These are phyloP conservation scores for Unio pictorum DNA, from an alignment of 2,888 invertebrate species.

Conservation along the genomic window DNA sequence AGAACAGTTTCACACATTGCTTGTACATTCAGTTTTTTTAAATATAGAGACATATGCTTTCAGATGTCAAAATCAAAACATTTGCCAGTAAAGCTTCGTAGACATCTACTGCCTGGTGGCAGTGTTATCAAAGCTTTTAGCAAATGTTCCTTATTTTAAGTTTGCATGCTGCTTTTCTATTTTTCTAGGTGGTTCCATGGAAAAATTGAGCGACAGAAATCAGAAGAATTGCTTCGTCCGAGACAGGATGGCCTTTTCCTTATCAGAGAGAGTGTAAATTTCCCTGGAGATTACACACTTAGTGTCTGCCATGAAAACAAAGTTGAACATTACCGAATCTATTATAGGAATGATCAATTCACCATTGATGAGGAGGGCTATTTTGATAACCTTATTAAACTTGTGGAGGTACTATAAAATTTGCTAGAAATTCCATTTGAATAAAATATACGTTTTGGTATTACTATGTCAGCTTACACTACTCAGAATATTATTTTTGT, in stretches of 20 bases:
- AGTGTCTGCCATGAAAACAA: constrained; percentile 91
- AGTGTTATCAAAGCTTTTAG: too few relatives aligned
- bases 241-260: constrained; percentile 86
- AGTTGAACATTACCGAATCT: constrained; percentile 96
- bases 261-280: constrained; percentile 98
- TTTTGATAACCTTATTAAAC: constrained; percentile 93
- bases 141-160: too few relatives aligned
- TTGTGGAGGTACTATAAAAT: constrained; percentile 82
- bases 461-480: too few relatives aligned
- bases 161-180: constrained; percentile 11
- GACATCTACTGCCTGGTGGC: too few relatives aligned
- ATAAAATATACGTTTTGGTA: too few relatives aligned
- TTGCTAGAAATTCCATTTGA: too few relatives aligned
- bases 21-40: too few relatives aligned
- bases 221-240: constrained; percentile 89
- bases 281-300: constrained; percentile 98
- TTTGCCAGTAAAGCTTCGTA: too few relatives aligned
- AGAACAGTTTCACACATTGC: too few relatives aligned
- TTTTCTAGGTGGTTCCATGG: constrained; percentile 94
- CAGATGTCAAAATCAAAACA: too few relatives aligned
- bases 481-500: too few relatives aligned
- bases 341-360: constrained; percentile 86
- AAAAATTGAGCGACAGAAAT: constrained; percentile 95
- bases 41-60: too few relatives aligned
- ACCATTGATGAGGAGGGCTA: constrained; percentile 99